Percentiles rank a stretch among this genome's conserved stretches.
phyloP scores from a whole-genome alignment of 2,888 invertebrate species.

The Drosophila diplacantha region DNA sequence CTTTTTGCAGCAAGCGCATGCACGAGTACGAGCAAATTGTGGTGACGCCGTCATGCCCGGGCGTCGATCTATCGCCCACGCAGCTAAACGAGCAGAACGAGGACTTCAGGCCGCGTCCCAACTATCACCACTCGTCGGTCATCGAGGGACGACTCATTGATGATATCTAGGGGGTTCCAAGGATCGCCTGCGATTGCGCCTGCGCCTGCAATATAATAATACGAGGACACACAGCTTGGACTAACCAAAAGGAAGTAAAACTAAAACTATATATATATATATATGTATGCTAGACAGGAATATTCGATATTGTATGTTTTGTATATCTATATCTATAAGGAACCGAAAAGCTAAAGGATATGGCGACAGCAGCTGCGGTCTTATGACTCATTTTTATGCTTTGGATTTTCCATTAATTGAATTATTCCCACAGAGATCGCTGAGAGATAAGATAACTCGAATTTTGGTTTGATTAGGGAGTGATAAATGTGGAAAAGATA shows the following conservation, averaged over 20 bases:
- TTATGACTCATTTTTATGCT: neutral
- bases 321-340: conserved; percentile 18
- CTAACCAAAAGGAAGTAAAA: conserved; percentile 1
- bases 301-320: conserved; percentile 32
- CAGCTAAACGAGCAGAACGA: conserved; percentile 96
- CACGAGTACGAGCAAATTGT: conserved; percentile 91
- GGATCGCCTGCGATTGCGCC: no score
- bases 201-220: conserved; percentile 40
- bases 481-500: neutral
- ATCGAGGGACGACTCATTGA: conserved; percentile 80
- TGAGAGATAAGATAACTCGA: neutral
- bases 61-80: conserved; percentile 87
- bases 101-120: conserved; percentile 93
- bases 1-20: conserved; percentile 82
- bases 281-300: conserved; percentile 25
- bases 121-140: conserved; percentile 94
- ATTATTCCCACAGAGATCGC: neutral
- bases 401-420: neutral
- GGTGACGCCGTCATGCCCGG: conserved; percentile 89
- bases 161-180: conserved; percentile 60
- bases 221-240: neutral
- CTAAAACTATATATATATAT: conserved; percentile 16
- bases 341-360: conserved; percentile 10
- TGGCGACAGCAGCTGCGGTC: conserved; percentile 18
- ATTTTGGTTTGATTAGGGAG: neutral